phyloP scores from a whole-genome alignment of 2,113 vertebrate genomes.

The Stomatorhinus ivindoensis region DNA sequence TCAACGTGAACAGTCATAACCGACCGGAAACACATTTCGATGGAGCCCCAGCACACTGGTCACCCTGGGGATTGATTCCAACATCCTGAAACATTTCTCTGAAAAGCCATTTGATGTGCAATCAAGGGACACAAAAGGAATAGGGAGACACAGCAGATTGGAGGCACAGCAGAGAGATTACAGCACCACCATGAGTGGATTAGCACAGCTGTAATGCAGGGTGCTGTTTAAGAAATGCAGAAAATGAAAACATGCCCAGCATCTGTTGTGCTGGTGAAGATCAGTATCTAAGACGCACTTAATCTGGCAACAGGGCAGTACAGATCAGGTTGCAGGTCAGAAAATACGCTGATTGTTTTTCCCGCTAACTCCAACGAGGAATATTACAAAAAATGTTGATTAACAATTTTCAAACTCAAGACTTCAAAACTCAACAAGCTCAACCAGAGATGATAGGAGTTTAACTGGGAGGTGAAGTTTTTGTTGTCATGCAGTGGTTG shows the following conservation, averaged over 20 bases:
- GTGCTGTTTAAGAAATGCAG: constrained; percentile 33
- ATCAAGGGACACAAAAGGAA: constrained; percentile 59
- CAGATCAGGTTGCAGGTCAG: background rate
- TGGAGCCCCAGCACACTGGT: constrained; percentile 36
- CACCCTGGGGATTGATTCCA: constrained; percentile 45
- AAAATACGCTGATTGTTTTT: background rate
- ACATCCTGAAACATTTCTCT: constrained; percentile 46
- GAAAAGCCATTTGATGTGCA: constrained; percentile 60
- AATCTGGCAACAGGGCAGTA: background rate
- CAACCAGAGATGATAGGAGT: background rate
- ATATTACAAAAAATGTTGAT: background rate
- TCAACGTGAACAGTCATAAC: constrained; percentile 42
- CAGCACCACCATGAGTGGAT: constrained; percentile 44
- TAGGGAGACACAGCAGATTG: constrained; percentile 50
- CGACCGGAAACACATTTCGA: constrained; percentile 48
- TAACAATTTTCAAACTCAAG: background rate
- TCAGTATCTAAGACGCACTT: constrained; percentile 32
- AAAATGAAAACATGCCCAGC: constrained; percentile 35
- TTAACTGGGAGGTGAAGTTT: background rate
- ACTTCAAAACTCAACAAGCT: background rate
- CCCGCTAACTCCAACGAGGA: background rate
- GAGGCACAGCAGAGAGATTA: constrained; percentile 42
- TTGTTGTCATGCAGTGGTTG: background rate
- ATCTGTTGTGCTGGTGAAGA: constrained; percentile 44
- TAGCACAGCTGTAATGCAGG: constrained; percentile 43